Percentiles rank a stretch among this genome's conserved stretches.
Conservation (phyloP, 2,888 invertebrate species). For the Mellilla xanthometata region DNA sequence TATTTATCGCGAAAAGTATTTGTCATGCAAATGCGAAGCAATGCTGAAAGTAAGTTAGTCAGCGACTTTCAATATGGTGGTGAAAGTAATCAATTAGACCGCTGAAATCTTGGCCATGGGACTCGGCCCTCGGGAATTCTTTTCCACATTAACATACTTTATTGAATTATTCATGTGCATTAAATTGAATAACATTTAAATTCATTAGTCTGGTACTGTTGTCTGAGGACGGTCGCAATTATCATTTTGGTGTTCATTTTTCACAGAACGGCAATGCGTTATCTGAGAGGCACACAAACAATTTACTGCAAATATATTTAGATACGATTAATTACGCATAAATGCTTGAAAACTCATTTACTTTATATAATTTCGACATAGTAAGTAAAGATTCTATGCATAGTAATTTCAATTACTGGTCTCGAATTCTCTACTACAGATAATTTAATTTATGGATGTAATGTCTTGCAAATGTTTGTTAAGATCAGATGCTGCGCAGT, state of each 20-base stretch:
- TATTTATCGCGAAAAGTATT: slow-evolving; percentile 4
- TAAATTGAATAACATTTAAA: slow-evolving; percentile 77
- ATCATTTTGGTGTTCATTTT: slow-evolving; percentile 39
- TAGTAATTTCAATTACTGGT: too few relatives aligned
- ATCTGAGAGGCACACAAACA: not conserved
- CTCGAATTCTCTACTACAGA: too few relatives aligned
- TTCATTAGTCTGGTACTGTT: slow-evolving; percentile 59
- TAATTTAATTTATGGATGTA: too few relatives aligned
- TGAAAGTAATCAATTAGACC: slow-evolving; percentile 65
- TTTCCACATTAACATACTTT: slow-evolving; percentile 68
- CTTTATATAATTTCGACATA: too few relatives aligned
- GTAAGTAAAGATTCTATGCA: too few relatives aligned
- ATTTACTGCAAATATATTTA: not conserved
- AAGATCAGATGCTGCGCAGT: not conserved
- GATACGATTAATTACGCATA: slow-evolving; percentile 1
- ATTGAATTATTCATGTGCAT: slow-evolving; percentile 76
- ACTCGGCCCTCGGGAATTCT: slow-evolving; percentile 58
- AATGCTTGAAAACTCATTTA: not conserved
- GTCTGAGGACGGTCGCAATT: slow-evolving; percentile 36
- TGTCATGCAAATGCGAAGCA: slow-evolving; percentile 8
- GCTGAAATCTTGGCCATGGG: slow-evolving; percentile 52
- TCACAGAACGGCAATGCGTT: slow-evolving; percentile 15
- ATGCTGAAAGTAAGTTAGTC: slow-evolving; percentile 16
- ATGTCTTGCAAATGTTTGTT: not conserved
- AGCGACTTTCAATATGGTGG: slow-evolving; percentile 32